Base-by-base conservation (phyloP, 2,797 vertebrate species). In the Leptoclinus maculatus region DNA sequence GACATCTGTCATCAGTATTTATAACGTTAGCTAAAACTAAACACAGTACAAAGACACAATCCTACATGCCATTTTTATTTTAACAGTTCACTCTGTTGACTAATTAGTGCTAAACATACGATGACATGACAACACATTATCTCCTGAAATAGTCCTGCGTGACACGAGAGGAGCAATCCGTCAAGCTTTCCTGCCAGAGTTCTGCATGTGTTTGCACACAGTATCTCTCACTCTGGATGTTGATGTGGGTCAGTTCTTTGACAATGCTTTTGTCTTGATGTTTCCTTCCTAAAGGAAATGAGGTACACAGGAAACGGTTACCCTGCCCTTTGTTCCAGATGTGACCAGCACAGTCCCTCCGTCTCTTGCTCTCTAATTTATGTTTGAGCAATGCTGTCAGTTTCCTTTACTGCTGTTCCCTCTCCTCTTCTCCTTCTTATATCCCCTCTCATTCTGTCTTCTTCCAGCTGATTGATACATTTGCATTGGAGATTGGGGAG, bases 401-500 rank as follows among this genome's bases (percentile, higher is more conserved):
- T 76, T 78, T 88, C 41, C 25, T 82, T 89, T 83, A 69, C 1
- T 21, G 16, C 47, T 23, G 3, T 12, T 16, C 7, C 53, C 5
- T 11, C 23, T 27, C 53, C 23, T 25, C 51, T 6, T 53, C 51
- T 25, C 51, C 23, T 13, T 14, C 11, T 25, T 25, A 19, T 10
- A 21, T 3, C n/a, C 51, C n/a, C 23, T 25, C 53, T 82, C n/a
- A 2, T 53, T 82, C 49, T 69, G 23, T 84, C 65, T 56, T 45
- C 56, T 76, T 69, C 7, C 90, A 99, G 98, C 95, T 99, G 89
- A 95, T 99, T 91, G 96, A 99, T 94, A 96, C 97, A 5, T 97
- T 98, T 77, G 97, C 96, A 36, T 94, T 92, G 57, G 97, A 98
- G 95, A 96, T 99, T 45, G 97, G 96, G 79, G 96, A 97, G 89